A percentile compares a stretch with the other conserved stretches of the same genome.
Evolutionary conservation across 2,888 invertebrate species (phyloP).

Genomic region (Drosophila birchii): DNA sequence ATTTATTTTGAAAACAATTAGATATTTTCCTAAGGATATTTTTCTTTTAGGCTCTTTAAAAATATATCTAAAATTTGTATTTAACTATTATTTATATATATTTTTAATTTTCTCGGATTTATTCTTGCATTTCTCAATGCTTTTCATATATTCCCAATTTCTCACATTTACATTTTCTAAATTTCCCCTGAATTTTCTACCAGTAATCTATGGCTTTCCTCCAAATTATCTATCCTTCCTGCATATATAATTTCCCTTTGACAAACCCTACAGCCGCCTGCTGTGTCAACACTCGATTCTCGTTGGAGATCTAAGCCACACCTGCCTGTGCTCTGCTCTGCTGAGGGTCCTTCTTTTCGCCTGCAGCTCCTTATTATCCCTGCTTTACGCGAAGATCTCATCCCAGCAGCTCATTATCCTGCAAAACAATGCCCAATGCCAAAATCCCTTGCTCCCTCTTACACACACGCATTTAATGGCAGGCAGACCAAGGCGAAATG

Average conservation of each 20-base stretch:
- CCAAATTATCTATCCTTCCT: background rate
- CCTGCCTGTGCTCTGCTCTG: constrained; percentile 21
- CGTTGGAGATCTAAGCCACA: constrained; percentile 14
- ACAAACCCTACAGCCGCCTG: constrained; percentile 9
- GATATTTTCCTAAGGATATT: no score
- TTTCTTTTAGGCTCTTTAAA: no score
- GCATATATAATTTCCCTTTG: background rate
- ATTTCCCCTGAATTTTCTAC: background rate
- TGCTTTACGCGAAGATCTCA: background rate
- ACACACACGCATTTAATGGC: constrained; percentile 33
- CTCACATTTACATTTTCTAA: background rate
- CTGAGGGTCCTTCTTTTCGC: constrained; percentile 23
- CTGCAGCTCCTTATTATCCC: constrained; percentile 10
- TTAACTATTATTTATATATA: background rate
- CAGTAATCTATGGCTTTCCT: background rate
- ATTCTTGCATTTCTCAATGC: background rate
- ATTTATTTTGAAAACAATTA: background rate
- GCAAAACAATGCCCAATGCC: constrained; percentile 19
- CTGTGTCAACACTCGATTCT: constrained; percentile 19
- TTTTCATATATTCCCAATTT: background rate
- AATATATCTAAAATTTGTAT: no score
- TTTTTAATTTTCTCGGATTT: background rate
- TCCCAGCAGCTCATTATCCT: constrained; percentile 17
- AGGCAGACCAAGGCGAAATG: constrained; percentile 25
- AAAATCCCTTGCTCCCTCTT: constrained; percentile 19